Percentiles rank a stretch among this genome's conserved stretches.
phyloP scores from a whole-genome alignment of 2,888 invertebrate genomes.

The Drosophila recens region DNA sequence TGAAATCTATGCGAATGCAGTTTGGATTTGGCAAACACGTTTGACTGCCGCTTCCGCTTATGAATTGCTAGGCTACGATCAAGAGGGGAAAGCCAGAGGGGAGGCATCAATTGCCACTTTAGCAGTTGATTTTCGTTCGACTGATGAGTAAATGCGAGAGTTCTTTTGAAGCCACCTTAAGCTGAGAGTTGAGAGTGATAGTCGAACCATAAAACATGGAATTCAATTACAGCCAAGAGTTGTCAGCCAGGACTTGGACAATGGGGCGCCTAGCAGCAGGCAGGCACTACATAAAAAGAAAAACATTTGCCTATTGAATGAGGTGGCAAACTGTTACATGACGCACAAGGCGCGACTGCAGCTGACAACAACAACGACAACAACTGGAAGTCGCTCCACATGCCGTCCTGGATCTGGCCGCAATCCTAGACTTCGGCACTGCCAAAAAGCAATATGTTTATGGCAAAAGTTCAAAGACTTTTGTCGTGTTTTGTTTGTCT shows the following conservation, averaged over 20 bases:
- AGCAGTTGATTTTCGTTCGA: conserved; percentile 21
- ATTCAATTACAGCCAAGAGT: conserved; percentile 70
- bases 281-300: conserved; percentile 15
- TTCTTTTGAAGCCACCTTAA: conserved; percentile 18
- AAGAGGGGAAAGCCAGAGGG: background rate
- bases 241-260: conserved; percentile 46
- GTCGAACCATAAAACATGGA: conserved; percentile 47
- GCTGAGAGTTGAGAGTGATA: conserved; percentile 22
- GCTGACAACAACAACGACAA: conserved; percentile 33
- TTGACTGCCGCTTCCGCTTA: conserved; percentile 71
- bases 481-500: conserved; percentile 69
- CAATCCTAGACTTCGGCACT: conserved; percentile 51
- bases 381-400: conserved; percentile 57
- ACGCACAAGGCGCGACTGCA: conserved; percentile 54
- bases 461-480: conserved; percentile 79
- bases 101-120: conserved; percentile 23
- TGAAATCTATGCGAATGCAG: conserved; percentile 55
- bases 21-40: conserved; percentile 68
- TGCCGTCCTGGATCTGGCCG: conserved; percentile 55
- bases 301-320: conserved; percentile 17
- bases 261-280: conserved; percentile 68
- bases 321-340: conserved; percentile 34
- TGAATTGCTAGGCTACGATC: conserved; percentile 55
- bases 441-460: conserved; percentile 76
- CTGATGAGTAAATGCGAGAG: conserved; percentile 31